Percentiles rank a stretch among this genome's conserved stretches.
Conservation (phyloP, 1,140 invertebrate genomes). For the Mya arenaria region DNA sequence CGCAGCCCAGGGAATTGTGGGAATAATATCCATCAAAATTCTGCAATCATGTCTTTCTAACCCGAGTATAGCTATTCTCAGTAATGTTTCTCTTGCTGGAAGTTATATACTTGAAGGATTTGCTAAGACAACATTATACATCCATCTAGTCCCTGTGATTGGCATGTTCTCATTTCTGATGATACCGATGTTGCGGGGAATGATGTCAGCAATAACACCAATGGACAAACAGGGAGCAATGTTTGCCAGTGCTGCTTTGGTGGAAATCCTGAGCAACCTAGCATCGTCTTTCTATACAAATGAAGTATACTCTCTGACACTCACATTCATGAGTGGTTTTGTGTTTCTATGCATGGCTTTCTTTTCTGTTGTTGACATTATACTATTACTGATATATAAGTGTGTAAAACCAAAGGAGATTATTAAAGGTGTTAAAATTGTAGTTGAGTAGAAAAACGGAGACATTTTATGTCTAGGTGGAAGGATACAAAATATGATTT, state of each 20-base stretch:
- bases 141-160: neutral
- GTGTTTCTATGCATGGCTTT: neutral
- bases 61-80: neutral
- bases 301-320: conserved; percentile 17
- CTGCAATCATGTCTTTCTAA: neutral
- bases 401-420: neutral
- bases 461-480: too few relatives aligned
- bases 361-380: neutral
- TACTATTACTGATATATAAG: neutral
- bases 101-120: conserved; percentile 33
- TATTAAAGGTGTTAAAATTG: too few relatives aligned
- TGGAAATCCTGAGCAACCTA: neutral
- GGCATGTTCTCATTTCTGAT: conserved; percentile 1
- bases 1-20: neutral
- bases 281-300: neutral
- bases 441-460: too few relatives aligned
- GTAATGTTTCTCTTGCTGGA: neutral
- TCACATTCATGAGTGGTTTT: conserved; percentile 15
- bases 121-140: neutral
- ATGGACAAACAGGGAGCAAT: conserved; percentile 43
- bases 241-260: conserved; percentile 6
- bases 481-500: too few relatives aligned
- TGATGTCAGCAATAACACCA: conserved; percentile 16
- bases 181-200: conserved; percentile 9
- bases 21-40: neutral